Base-by-base conservation (phyloP, 64 coral and sea anemone species). In the Pocillopora verrucosa region DNA sequence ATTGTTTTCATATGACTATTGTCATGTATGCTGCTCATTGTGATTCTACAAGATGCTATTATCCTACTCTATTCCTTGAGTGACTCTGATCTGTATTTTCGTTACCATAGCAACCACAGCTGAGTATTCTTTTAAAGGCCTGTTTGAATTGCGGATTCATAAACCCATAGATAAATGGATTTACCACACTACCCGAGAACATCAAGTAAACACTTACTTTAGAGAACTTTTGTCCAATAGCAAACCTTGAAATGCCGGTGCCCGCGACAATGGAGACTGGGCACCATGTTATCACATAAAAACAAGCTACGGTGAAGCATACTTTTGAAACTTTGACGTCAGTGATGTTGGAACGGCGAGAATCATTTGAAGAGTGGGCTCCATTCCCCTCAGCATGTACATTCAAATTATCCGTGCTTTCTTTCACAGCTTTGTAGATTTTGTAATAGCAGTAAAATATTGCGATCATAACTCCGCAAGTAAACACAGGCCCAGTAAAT, bases 121-220 rank as follows among this genome's bases (percentile, higher is more conserved):
- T 51, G 17, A 92, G 80, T 11, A 64, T 68, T 10, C 78, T 80
- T 60, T 72, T 88, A 58, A 92, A 92, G 59, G 91, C 85, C 68
- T 56, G n/a, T 59, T 80, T 80, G 73, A 92, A 92, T 75, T 92
- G 83, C 11, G 91, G 91, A 16, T 92, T 92, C 10, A 92, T 58
- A 64, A 81, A 17, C 11, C 85, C 91, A 62, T 92, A 92, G 37
- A 92, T 92, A 34, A 92, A 73, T 16, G 91, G 91, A 64, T 92
- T 92, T n/a, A 68, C 65, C 10, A 92, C 11, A 82, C 91, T 70
- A 56, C 91, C 80, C n/a, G 34, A 35, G 25, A 92, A 92, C 90
- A 88, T 88, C 37, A 92, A 68, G 62, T 81, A 79, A 60, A 88
- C 64, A 17, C 58, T 85, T 12, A 41, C 45, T 61, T 37, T 80